phyloP scores from a whole-genome alignment of 2,113 vertebrate species.

The Pollimyrus isidori region DNA sequence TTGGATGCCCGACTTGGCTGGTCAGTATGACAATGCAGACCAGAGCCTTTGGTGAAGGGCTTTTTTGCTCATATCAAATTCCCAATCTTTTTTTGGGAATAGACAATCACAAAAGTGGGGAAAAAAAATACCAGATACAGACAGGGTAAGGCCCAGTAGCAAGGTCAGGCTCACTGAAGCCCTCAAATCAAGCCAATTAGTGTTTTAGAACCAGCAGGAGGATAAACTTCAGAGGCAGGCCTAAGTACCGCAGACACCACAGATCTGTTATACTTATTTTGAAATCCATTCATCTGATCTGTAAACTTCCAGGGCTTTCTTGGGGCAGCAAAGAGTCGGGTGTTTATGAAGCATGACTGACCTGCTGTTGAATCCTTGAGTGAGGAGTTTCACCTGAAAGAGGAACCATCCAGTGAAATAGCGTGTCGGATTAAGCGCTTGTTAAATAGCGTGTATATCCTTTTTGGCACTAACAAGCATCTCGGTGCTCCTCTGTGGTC shows the following conservation, averaged over 20 bases:
- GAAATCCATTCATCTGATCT: not conserved
- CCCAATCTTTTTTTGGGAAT: no score
- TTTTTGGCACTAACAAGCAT: not conserved
- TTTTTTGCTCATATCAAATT: not conserved
- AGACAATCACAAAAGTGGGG: no score
- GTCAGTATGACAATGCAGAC: not conserved
- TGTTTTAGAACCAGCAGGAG: not conserved
- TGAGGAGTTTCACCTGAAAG: not conserved
- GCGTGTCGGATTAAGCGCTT: not conserved
- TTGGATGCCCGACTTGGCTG: not conserved
- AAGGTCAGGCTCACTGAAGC: conserved; percentile 47
- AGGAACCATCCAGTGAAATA: not conserved
- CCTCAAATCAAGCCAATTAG: conserved; percentile 43
- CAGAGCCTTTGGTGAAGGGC: not conserved
- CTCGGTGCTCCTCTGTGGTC: not conserved
- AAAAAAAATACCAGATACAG: conserved; percentile 13
- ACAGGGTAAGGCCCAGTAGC: conserved; percentile 32
- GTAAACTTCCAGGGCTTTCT: not conserved
- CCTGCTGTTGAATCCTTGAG: not conserved
- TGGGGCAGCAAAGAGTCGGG: not conserved
- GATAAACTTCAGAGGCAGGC: not conserved
- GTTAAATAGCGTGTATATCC: not conserved
- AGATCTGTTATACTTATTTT: conserved; percentile 37
- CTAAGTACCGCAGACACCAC: not conserved
- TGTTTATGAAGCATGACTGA: not conserved